Percentiles rank a stretch among this genome's conserved stretches.
phyloP scores from a whole-genome alignment of 2,888 invertebrate species.

The Nephrotoma appendiculata region DNA sequence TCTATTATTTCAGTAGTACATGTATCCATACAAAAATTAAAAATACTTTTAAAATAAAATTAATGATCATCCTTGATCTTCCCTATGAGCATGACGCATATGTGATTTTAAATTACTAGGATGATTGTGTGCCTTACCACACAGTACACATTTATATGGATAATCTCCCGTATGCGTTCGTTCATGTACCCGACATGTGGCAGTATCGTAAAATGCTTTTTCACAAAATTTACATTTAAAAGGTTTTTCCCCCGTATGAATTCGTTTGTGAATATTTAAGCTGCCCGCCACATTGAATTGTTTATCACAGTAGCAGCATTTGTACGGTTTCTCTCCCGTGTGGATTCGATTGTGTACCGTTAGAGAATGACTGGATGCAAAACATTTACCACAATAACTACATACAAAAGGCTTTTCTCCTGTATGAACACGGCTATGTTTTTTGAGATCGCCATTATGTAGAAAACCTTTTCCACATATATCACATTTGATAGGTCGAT shows the following conservation, averaged over 20 bases:
- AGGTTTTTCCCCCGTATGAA: not conserved
- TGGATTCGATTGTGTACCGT: not conserved
- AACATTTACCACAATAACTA: conserved; percentile 3
- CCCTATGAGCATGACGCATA: not conserved
- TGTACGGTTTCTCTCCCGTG: not conserved
- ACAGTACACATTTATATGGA: not conserved
- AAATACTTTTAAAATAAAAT: not conserved
- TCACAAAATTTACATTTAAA: not conserved
- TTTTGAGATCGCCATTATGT: not conserved
- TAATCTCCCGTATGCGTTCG: not conserved
- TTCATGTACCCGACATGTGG: not conserved
- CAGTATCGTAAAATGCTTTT: not conserved
- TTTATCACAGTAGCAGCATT: not conserved
- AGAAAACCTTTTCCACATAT: conserved; percentile 3
- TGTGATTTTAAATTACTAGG: conserved; percentile 3
- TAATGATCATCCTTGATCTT: not conserved
- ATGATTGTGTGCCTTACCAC: not conserved
- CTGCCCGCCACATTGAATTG: not conserved
- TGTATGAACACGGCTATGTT: not conserved
- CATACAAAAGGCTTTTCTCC: not conserved
- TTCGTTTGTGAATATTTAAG: not conserved
- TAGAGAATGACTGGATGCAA: not conserved
- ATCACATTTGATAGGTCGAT: not conserved
- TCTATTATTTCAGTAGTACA: not conserved
- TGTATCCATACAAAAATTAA: not conserved